Percentiles rank a stretch among this genome's conserved stretches.
Evolutionary conservation across 2,113 vertebrate genomes (phyloP).

Genomic region (Struthio camelus): DNA sequence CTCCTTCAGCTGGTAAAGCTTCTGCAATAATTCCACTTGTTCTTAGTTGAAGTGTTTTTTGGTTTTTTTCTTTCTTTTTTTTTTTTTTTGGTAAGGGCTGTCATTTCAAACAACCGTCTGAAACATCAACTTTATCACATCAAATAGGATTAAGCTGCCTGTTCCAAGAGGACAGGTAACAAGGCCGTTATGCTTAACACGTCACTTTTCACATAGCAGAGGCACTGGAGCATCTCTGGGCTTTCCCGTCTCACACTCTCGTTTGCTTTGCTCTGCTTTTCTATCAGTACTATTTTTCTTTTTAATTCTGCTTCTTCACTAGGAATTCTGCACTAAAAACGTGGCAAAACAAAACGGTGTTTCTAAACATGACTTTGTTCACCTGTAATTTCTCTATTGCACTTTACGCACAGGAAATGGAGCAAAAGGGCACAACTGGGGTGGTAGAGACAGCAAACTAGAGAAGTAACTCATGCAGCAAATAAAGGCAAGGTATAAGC

Average conservation of each 20-base stretch:
- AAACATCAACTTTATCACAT: not conserved
- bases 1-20: no score
- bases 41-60: not conserved
- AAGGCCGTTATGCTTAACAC: not conserved
- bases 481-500: not conserved
- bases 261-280: not conserved
- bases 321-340: constrained; percentile 4
- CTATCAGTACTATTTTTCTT: not conserved
- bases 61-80: not conserved
- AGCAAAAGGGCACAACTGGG: not conserved
- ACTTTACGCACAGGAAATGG: not conserved
- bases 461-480: not conserved
- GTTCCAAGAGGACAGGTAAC: not conserved
- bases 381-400: not conserved
- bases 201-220: not conserved
- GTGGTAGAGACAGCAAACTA: not conserved
- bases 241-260: not conserved
- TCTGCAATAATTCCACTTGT: not conserved
- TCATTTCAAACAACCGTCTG: not conserved
- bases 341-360: not conserved
- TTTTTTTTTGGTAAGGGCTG: not conserved
- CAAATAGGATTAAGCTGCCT: not conserved
- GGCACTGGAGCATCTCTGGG: not conserved
- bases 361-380: constrained; percentile 7
- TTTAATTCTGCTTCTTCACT: not conserved